Evolutionary conservation across 2,888 invertebrate genomes (phyloP), one percentile per base, ranked within the genome.

Genomic region (Mesorhabditis spiculigera): DNA sequence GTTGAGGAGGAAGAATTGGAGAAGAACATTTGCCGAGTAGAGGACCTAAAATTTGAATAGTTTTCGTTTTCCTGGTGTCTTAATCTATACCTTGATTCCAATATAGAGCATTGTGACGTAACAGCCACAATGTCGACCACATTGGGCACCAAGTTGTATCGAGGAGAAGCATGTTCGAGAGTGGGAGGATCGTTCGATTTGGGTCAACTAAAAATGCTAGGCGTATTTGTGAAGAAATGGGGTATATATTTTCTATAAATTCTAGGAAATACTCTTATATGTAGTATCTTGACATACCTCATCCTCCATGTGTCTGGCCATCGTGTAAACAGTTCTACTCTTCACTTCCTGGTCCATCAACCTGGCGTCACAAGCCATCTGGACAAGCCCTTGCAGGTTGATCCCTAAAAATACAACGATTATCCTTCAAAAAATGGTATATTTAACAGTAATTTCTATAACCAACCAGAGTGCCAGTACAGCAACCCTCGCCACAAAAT

Each of bases 301-400:
- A 75, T 86, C 86, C 76, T 86, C 85, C 85, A 86, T 85, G 70
- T 86, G 86, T 10, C 86, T 73, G 13, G 86, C 84, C 86, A 86
- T 86, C 41, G 86, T 86, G 78, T 81, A 86, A 45, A 86, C 86
- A 1, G 86, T 86, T 43, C 86, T 73, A 5, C 80, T 78, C 73
- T 86, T 86, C 50, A 84, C 80, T 70, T 86, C 86, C 1, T 80
- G 72, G 62, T 86, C 86, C 85, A 86, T 84, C 43, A 86, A 71
- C 13, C 86, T 71, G 5, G 86, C 85, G 69, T 86, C 86, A 66
- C 86, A 86, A 4, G 86, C 86, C 86, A 86, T 86, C 70, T 86
- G 86, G 13, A 86, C 85, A 4, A 86, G 77, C 4, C 86, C 86
- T 78, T 86, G 86, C 67, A 86, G 76, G 68, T 86, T 86, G 58